These are phyloP conservation scores for Bradysia coprophila DNA, from an alignment of 1,140 invertebrate genomes.

Conservation along the genomic window DNA sequence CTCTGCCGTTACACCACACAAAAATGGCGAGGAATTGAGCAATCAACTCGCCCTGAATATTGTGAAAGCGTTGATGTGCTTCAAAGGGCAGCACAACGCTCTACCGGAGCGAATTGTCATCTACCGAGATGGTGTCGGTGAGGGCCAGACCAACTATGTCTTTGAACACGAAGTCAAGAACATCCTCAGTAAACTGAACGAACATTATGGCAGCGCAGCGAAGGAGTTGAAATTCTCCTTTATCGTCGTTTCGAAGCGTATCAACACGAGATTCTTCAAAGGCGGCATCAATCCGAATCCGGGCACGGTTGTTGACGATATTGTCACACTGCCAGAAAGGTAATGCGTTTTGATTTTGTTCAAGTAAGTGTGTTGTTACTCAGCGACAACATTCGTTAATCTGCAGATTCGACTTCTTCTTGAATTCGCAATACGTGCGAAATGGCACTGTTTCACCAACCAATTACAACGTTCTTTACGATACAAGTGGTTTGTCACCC, in stretches of 20 bases:
- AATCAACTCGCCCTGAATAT: constrained; percentile 39
- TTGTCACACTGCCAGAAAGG: constrained; percentile 62
- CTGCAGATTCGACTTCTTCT: constrained; percentile 60
- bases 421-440: constrained; percentile 54
- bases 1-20: constrained; percentile 47
- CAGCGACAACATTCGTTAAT: no score
- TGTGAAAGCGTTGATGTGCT: constrained; percentile 32
- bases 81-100: constrained; percentile 14
- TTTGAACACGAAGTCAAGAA: constrained; percentile 35
- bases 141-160: constrained; percentile 59
- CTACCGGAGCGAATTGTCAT: constrained; percentile 40
- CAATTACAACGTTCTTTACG: constrained; percentile 57
- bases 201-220: constrained; percentile 27
- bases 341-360: not conserved
- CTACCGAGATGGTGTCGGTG: constrained; percentile 67
- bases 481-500: constrained; percentile 35
- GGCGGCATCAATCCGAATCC: constrained; percentile 47
- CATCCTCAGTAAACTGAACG: constrained; percentile 29
- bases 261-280: constrained; percentile 47
- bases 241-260: constrained; percentile 50
- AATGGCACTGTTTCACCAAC: constrained; percentile 72
- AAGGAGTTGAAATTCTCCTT: constrained; percentile 36
- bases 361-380: no score
- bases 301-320: constrained; percentile 73
- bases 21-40: constrained; percentile 48